phyloP scores from a whole-genome alignment of 2,888 invertebrate species.

The Morpho achilles region DNA sequence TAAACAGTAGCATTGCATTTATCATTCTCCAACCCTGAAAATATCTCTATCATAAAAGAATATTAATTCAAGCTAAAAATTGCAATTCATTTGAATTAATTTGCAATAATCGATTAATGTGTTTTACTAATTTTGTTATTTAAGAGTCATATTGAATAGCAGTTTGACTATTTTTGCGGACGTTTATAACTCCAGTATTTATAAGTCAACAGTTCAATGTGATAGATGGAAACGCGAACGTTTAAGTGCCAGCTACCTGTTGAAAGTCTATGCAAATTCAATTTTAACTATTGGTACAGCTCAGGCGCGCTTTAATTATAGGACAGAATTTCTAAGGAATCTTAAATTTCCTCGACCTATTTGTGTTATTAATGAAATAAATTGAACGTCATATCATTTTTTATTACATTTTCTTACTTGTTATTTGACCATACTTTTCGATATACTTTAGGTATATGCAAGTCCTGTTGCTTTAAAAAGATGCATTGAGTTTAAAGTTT shows the following conservation, averaged over 20 bases:
- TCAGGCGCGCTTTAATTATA: slow-evolving; percentile 1
- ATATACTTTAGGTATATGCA: too few relatives aligned
- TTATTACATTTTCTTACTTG: too few relatives aligned
- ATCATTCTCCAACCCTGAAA: too few relatives aligned
- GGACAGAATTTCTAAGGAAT: slow-evolving; percentile 7
- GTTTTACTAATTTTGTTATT: not conserved
- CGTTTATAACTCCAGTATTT: not conserved
- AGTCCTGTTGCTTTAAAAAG: too few relatives aligned
- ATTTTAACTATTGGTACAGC: slow-evolving; percentile 9
- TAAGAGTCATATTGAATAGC: slow-evolving; percentile 1
- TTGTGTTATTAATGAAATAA: too few relatives aligned
- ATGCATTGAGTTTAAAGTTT: too few relatives aligned
- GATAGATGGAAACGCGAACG: not conserved
- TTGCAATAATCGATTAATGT: not conserved
- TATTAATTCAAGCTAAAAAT: too few relatives aligned
- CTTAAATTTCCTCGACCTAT: not conserved
- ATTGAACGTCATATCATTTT: too few relatives aligned
- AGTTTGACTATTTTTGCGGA: too few relatives aligned
- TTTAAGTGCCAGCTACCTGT: slow-evolving; percentile 20
- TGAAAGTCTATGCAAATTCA: slow-evolving; percentile 17
- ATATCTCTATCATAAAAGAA: too few relatives aligned
- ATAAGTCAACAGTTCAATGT: not conserved
- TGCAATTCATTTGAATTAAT: too few relatives aligned
- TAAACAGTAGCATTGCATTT: not conserved
- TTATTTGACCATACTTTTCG: too few relatives aligned